Base-by-base conservation (phyloP, 2,888 invertebrate genomes). In the Spicauda simplicius region DNA sequence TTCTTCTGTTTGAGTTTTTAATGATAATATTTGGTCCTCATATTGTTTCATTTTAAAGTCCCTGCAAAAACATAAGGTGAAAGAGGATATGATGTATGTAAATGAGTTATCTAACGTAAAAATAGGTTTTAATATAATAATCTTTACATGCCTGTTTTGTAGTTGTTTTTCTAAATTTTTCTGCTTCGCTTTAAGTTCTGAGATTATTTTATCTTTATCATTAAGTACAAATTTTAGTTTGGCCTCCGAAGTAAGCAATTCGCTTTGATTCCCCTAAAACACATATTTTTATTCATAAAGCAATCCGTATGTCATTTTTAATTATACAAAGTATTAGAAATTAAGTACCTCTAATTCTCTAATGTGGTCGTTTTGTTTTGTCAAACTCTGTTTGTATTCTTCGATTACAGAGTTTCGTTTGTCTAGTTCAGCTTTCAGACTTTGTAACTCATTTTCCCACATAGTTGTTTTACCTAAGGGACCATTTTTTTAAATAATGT, bases 1-100 rank as follows among this genome's bases (percentile, higher is more conserved):
- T 70, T 86, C 80, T 18, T 73, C 69, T 33, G 92, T 83, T n/a
- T 87, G 81, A 60, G 72, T 76, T 75, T 89, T 88, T 5, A 91
- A 76, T 30, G 78, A 71, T 8, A 77, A 69, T 54, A 93, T 73
- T 73, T 92, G 86, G 25, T 84, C 74, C 73, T 89, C 85, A 71
- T 92, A 90, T 0, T 76, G 73, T 68, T 75, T 77, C 82, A 88
- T 85, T 79, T 91, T 89, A 5, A 56, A 71, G 78, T 89, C 86
- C 72, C 92, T 93, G 73, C 25, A 25, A 33, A 73, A 73, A 48
- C 2, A 48, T 1, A n/a, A 16, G 37, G 37, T 1, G 37, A 4
- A 8, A 33, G 25, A 1, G 33, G 10, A 12, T 12, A 37, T 37
- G 12, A 37, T 37, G 6, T 33, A 33, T 10, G 14, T 14, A 41